Evolutionary conservation across 1,140 invertebrate genomes (phyloP), one percentile per base, ranked within the genome.

Genomic region (Aphaenogaster floridana): DNA sequence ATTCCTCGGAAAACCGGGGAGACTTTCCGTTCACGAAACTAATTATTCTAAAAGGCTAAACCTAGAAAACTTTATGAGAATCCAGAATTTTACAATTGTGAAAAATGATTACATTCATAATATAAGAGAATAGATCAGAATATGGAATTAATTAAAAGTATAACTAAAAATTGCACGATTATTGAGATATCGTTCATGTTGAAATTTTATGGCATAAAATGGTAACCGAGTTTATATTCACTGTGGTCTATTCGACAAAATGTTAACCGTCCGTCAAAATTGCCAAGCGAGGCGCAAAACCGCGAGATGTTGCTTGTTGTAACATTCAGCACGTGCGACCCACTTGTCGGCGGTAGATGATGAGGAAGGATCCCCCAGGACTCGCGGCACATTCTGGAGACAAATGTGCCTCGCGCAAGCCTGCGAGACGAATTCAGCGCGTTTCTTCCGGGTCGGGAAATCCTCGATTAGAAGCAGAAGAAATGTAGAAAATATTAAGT

Each of bases 241-340:
- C 42, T 45, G 42, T 17, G 54, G 54, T 74, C 69, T 61, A 84
- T 76, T 72, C 54, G 54, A 13, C 28, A 83, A 83, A 80, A 83
- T 83, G 68, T 74, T 74, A 72, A 74, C 80, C 68, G 80, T 72
- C 68, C 42, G 80, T 84, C 69, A 74, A 84, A 84, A 84, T 84
- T 84, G 69, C 69, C 28, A 76, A 84, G 80, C 63, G 54, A 84
- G 80, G 69, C 80, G 80, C 69, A 61, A 84, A 84, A 84, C 80
- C 69, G 39, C 42, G 80, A 76, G 80, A 84, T 61, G 80, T 76
- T 76, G 80, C 80, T 76, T 84, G 79, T 81, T 81, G 80, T 84
- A 84, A 84, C 80, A 84, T 84, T 84, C 80, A 84, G 80, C 80
- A 84, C 80, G 80, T 76, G 80, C 80, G 80, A 84, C 80, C 80